Percentiles rank a stretch among this genome's conserved stretches.
Conservation (phyloP, 2,888 invertebrate genomes). For the Lasioglossum leucozonium region DNA sequence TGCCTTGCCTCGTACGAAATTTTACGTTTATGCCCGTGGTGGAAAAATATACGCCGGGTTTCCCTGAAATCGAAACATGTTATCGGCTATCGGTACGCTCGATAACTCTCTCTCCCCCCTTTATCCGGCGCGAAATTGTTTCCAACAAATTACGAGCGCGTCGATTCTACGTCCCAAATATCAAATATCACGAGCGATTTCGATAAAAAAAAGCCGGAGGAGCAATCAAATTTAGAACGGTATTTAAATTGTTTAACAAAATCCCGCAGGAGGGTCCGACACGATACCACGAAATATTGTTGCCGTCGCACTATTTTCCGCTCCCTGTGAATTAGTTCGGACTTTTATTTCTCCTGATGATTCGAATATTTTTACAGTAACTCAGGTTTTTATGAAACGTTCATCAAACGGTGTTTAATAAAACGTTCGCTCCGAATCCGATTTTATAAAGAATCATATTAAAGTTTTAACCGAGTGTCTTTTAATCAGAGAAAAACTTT, state of each 20-base stretch:
- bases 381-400: background rate
- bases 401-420: background rate
- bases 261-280: background rate
- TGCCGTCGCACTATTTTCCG: background rate
- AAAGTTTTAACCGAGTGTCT: background rate
- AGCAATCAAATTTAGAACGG: background rate
- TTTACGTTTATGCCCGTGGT: conserved; percentile 43
- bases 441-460: background rate
- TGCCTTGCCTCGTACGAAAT: conserved; percentile 32
- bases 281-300: background rate
- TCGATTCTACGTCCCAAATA: background rate
- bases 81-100: background rate
- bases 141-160: background rate
- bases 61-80: background rate
- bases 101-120: background rate
- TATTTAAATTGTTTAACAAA: background rate
- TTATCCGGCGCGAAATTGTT: conserved; percentile 10
- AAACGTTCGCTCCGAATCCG: background rate
- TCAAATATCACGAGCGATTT: background rate
- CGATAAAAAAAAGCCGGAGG: background rate
- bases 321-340: background rate
- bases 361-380: background rate
- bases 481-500: background rate
- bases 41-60: conserved; percentile 24
- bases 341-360: background rate